These are phyloP conservation scores for Spea multiplicata DNA, from an alignment of 2,113 vertebrate genomes.

Conservation along the genomic window DNA sequence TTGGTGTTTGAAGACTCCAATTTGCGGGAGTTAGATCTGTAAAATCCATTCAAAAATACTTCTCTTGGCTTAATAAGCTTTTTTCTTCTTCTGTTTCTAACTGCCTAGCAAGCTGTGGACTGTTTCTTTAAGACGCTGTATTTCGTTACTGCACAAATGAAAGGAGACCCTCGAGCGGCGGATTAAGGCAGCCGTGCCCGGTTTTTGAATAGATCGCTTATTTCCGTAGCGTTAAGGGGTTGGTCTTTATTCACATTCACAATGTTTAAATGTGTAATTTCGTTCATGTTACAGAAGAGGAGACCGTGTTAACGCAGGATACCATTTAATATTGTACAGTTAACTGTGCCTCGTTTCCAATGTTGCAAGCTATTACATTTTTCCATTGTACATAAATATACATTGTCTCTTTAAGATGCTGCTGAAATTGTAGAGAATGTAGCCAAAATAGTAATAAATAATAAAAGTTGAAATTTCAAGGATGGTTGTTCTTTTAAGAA, in stretches of 20 bases:
- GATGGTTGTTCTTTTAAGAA: constrained; percentile 49
- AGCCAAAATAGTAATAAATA: constrained; percentile 81
- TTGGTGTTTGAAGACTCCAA: constrained; percentile 45
- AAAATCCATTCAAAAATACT: constrained; percentile 57
- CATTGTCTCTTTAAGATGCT: constrained; percentile 80
- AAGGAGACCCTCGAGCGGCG: constrained; percentile 1
- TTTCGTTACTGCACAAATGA: constrained; percentile 61
- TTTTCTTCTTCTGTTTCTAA: constrained; percentile 66
- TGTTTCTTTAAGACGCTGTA: constrained; percentile 65
- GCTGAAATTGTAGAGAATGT: constrained; percentile 84
- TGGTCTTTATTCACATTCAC: constrained; percentile 67
- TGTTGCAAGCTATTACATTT: constrained; percentile 77
- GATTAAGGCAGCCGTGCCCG: not conserved
- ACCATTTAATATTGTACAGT: constrained; percentile 75
- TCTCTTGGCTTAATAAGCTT: constrained; percentile 63
- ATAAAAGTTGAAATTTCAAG: constrained; percentile 74
- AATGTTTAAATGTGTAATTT: constrained; percentile 71
- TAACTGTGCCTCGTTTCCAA: constrained; percentile 73
- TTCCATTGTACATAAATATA: constrained; percentile 78
- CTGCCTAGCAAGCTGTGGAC: constrained; percentile 70
- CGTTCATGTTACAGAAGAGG: constrained; percentile 70
- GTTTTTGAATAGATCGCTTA: constrained; percentile 20
- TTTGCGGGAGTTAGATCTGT: too few relatives aligned
- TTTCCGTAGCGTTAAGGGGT: constrained; percentile 39
- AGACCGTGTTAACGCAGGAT: constrained; percentile 67